Conservation (phyloP, 2,888 invertebrate species). For the Aleiodes leptofemur region DNA sequence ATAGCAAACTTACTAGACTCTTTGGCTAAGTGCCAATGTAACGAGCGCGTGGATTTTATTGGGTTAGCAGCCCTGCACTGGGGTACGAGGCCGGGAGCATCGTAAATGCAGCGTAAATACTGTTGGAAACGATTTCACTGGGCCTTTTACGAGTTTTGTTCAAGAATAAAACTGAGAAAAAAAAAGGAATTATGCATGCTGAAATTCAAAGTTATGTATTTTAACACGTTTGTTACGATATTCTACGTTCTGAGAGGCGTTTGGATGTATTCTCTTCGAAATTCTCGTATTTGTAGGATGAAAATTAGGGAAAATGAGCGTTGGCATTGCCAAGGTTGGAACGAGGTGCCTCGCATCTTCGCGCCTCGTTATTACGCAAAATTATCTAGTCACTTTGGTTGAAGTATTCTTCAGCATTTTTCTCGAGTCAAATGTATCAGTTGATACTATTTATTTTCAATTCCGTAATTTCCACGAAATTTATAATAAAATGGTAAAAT, state of each 20-base stretch:
- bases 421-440: background rate
- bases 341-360: conserved; percentile 17
- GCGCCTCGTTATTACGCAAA: conserved; percentile 20
- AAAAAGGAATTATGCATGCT: background rate
- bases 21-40: background rate
- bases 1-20: background rate
- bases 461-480: conserved; percentile 36
- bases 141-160: conserved; percentile 48
- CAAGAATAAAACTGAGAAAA: background rate
- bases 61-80: conserved; percentile 48
- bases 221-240: conserved; percentile 17
- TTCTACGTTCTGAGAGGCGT: no score
- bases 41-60: conserved; percentile 38
- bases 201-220: background rate
- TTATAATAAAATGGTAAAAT: background rate
- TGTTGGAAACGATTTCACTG: conserved; percentile 50
- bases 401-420: background rate
- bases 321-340: background rate
- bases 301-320: background rate
- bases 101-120: conserved; percentile 57
- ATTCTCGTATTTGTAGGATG: background rate
- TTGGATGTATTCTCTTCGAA: no score
- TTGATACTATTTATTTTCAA: background rate
- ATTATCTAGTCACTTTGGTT: conserved; percentile 10
- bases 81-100: conserved; percentile 43